Conservation (phyloP, 1,140 invertebrate genomes). For the Platyscapa corneri region DNA sequence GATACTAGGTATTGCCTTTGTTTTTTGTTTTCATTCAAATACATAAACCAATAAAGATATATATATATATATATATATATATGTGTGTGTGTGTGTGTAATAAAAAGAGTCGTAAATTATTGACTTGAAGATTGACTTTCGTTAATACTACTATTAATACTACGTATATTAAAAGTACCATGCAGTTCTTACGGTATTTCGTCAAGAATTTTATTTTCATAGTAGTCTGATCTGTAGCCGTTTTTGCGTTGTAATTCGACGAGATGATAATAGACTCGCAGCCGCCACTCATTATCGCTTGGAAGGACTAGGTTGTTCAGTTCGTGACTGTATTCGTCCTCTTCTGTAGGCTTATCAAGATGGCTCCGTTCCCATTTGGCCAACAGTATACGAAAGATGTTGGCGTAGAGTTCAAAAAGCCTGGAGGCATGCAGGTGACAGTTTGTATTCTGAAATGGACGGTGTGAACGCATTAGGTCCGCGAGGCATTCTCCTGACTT, state of each 20-base stretch:
- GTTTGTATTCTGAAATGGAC: neutral
- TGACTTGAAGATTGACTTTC: no score
- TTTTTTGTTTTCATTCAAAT: no score
- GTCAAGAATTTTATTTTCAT: neutral
- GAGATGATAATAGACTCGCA: slow-evolving; percentile 83
- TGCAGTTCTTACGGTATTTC: slow-evolving; percentile 1
- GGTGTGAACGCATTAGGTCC: no score
- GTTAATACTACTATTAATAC: no score
- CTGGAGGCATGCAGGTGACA: slow-evolving; percentile 50
- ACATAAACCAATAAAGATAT: no score
- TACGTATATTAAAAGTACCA: no score
- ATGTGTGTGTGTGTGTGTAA: no score
- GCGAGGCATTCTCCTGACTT: neutral
- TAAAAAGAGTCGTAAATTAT: no score
- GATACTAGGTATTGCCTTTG: no score
- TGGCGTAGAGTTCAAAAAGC: slow-evolving; percentile 63
- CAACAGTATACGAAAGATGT: slow-evolving; percentile 64
- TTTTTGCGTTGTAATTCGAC: slow-evolving; percentile 80
- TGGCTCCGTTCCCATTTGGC: slow-evolving; percentile 55
- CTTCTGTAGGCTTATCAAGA: slow-evolving; percentile 55
- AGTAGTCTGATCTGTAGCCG: slow-evolving; percentile 45
- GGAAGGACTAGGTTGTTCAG: slow-evolving; percentile 76
- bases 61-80: no score
- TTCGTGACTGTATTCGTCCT: slow-evolving; percentile 52
- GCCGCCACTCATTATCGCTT: slow-evolving; percentile 83